Conservation (phyloP, 2,888 invertebrate species). For the Eilema depressum region DNA sequence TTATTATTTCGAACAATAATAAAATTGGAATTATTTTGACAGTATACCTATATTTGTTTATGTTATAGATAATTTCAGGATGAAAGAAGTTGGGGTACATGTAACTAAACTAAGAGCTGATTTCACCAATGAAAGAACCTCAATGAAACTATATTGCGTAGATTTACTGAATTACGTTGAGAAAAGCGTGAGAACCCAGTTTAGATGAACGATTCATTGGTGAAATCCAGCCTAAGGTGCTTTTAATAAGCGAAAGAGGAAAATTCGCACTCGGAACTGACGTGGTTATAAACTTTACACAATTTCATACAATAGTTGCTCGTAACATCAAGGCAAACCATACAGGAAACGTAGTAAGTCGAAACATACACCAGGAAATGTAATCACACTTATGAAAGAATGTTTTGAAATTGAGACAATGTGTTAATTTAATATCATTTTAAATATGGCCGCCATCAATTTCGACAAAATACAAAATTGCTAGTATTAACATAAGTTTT, state of each 20-base stretch:
- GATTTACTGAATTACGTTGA: neutral
- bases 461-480: too few species aligned
- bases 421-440: too few species aligned
- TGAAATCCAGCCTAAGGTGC: neutral
- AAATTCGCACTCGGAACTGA: neutral
- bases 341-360: neutral
- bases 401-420: neutral
- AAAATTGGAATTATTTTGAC: too few species aligned
- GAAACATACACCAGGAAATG: neutral
- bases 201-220: neutral
- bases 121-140: too few species aligned
- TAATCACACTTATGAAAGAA: neutral
- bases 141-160: too few species aligned
- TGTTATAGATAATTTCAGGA: too few species aligned
- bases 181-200: neutral
- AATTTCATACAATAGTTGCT: neutral
- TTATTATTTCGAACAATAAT: too few species aligned
- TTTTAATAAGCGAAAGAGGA: neutral
- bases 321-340: neutral
- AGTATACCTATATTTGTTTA: too few species aligned
- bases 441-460: too few species aligned
- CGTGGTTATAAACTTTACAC: neutral
- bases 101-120: too few species aligned
- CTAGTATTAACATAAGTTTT: too few species aligned
- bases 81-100: too few species aligned